Evolutionary conservation across 2,888 invertebrate genomes (phyloP).

Genomic region (Hirtodrosophila cameraria): DNA sequence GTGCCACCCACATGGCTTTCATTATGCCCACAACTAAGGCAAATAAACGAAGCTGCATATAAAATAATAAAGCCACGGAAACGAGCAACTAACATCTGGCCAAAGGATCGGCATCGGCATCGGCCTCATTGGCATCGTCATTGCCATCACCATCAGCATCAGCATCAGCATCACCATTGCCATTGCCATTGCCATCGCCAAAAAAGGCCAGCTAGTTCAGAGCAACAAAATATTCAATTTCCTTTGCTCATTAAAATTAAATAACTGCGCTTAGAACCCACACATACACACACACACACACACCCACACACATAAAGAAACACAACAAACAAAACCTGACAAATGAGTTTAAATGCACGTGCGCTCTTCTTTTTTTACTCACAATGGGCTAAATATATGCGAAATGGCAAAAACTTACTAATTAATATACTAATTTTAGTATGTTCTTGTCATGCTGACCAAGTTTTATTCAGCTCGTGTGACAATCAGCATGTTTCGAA

Average conservation of each 20-base stretch:
- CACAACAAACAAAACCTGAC: neutral
- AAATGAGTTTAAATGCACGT: constrained; percentile 8
- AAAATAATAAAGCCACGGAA: constrained; percentile 55
- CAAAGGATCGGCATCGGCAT: neutral
- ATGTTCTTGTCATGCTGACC: no score
- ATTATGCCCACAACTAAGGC: constrained; percentile 54
- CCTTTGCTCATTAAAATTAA: constrained; percentile 80
- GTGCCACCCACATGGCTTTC: constrained; percentile 29
- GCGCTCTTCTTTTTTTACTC: neutral
- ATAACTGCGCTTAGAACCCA: constrained; percentile 57
- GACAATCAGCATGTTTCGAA: no score
- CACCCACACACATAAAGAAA: neutral
- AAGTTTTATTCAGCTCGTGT: no score
- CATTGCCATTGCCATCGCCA: neutral
- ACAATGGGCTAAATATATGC: constrained; percentile 12
- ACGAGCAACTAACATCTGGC: constrained; percentile 23
- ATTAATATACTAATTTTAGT: constrained; percentile 29
- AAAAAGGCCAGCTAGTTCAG: constrained; percentile 24
- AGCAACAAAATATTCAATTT: constrained; percentile 76
- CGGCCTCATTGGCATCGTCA: neutral
- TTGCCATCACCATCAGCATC: no score
- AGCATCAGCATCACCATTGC: no score
- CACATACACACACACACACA: constrained; percentile 2
- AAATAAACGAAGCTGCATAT: constrained; percentile 56
- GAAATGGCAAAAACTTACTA: constrained; percentile 21